These are phyloP conservation scores for Lordiphosa stackelbergi DNA, from an alignment of 1,140 invertebrate species.

Conservation along the genomic window DNA sequence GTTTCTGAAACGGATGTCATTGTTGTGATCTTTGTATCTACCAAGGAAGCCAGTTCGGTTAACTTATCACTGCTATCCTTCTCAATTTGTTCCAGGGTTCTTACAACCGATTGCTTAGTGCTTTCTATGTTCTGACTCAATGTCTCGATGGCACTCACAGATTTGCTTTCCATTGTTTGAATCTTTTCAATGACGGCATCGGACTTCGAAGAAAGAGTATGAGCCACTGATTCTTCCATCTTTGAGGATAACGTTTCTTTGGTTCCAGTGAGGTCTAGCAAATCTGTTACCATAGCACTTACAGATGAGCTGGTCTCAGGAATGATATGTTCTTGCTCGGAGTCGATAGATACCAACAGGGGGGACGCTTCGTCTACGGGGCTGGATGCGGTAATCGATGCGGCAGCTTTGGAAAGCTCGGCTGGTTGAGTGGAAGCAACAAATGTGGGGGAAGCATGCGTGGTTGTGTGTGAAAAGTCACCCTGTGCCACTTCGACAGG, in stretches of 20 bases:
- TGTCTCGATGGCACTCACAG: constrained; percentile 15
- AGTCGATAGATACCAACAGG: constrained; percentile 14
- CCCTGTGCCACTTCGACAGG: constrained; percentile 7
- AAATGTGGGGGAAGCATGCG: background rate
- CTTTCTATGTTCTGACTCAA: constrained; percentile 17
- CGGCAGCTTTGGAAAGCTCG: constrained; percentile 15
- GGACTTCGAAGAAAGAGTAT: background rate
- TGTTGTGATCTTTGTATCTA: constrained; percentile 25
- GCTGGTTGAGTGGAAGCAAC: constrained; percentile 5
- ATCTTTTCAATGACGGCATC: constrained; percentile 23
- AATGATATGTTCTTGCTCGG: constrained; percentile 36
- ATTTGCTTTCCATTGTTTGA: constrained; percentile 17
- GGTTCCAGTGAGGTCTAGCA: constrained; percentile 17
- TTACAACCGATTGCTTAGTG: constrained; percentile 2
- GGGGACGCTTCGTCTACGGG: constrained; percentile 58
- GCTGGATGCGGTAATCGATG: constrained; percentile 47
- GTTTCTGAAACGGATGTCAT: constrained; percentile 24
- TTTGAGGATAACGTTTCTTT: constrained; percentile 14
- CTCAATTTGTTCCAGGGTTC: constrained; percentile 31
- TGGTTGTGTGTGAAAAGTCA: background rate
- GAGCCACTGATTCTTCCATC: constrained; percentile 16
- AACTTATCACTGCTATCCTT: constrained; percentile 31
- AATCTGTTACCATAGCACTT: constrained; percentile 4
- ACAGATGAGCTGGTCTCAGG: background rate
- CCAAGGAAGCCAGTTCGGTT: constrained; percentile 23